phyloP scores from a whole-genome alignment of 2,113 vertebrate genomes.

The Plectropomus leopardus region DNA sequence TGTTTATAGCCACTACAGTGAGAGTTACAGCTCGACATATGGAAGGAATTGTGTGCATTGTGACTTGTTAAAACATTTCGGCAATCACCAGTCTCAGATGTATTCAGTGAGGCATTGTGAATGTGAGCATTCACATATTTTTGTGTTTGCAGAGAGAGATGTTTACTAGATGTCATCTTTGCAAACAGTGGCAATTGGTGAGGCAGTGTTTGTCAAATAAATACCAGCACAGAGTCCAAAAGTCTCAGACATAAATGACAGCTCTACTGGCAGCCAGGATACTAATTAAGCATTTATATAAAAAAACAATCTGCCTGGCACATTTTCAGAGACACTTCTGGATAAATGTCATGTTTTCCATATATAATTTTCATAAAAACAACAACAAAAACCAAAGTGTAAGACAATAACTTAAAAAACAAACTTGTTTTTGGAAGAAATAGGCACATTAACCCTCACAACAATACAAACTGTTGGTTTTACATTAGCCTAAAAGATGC shows the following conservation, averaged over 20 bases:
- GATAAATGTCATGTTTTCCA: neutral
- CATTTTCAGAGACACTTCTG: neutral
- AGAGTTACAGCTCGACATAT: constrained; percentile 45
- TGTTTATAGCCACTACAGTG: constrained; percentile 35
- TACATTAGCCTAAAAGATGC: neutral
- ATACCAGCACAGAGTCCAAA: constrained; percentile 7
- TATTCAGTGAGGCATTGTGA: constrained; percentile 8
- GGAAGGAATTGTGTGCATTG: constrained; percentile 35
- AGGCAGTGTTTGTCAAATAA: constrained; percentile 30
- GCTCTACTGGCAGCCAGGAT: constrained; percentile 9
- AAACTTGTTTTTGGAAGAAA: neutral
- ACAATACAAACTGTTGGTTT: neutral
- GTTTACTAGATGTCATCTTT: constrained; percentile 24
- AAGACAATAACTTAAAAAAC: no score
- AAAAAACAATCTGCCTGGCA: constrained; percentile 7
- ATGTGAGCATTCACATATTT: constrained; percentile 26
- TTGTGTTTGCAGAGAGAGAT: constrained; percentile 10
- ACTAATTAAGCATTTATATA: neutral
- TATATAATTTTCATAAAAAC: neutral
- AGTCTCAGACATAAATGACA: constrained; percentile 9
- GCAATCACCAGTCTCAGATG: constrained; percentile 13
- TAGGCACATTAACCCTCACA: no score
- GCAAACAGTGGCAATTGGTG: constrained; percentile 32
- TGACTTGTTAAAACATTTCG: constrained; percentile 29
- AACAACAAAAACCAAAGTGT: no score